These are phyloP conservation scores for Cephus spinipes DNA, from an alignment of 2,888 invertebrate genomes.

Conservation along the genomic window DNA sequence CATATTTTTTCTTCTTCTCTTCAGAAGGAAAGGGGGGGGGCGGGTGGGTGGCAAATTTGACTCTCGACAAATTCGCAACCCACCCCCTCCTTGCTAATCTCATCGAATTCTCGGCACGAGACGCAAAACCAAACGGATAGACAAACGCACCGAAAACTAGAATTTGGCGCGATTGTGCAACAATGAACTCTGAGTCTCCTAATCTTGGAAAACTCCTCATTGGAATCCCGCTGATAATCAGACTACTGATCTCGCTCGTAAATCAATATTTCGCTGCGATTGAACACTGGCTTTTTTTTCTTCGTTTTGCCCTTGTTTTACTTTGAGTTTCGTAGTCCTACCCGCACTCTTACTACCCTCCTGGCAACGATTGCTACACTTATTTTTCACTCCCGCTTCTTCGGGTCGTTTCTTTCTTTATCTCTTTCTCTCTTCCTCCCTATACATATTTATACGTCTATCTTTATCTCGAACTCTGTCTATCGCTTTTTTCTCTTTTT, in stretches of 20 bases:
- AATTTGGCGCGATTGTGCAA: too few species aligned
- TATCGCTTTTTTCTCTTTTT: too few species aligned
- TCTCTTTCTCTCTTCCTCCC: too few species aligned
- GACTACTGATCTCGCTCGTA: too few species aligned
- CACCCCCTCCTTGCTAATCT: too few species aligned
- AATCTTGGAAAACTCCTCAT: too few species aligned
- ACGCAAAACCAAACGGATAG: constrained; percentile 64
- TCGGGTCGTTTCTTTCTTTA: constrained; percentile 8
- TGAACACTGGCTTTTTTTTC: constrained; percentile 44
- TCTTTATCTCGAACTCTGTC: background rate
- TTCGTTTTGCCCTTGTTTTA: constrained; percentile 42
- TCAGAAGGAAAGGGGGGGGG: constrained; percentile 4
- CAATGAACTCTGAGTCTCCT: too few species aligned
- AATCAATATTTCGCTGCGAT: constrained; percentile 52
- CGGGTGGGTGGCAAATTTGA: too few species aligned
- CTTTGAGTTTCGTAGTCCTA: background rate
- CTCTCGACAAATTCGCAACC: too few species aligned
- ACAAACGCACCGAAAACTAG: constrained; percentile 54
- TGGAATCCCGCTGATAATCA: too few species aligned
- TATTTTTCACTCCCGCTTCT: constrained; percentile 6
- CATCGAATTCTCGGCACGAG: background rate
- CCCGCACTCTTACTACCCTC: too few species aligned
- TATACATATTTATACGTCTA: constrained; percentile 7
- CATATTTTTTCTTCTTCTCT: constrained; percentile 14
- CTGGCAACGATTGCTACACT: too few species aligned